Percentiles rank a stretch among this genome's conserved stretches.
phyloP scores from a whole-genome alignment of 2,797 vertebrate species.

The Gastrophryne carolinensis region DNA sequence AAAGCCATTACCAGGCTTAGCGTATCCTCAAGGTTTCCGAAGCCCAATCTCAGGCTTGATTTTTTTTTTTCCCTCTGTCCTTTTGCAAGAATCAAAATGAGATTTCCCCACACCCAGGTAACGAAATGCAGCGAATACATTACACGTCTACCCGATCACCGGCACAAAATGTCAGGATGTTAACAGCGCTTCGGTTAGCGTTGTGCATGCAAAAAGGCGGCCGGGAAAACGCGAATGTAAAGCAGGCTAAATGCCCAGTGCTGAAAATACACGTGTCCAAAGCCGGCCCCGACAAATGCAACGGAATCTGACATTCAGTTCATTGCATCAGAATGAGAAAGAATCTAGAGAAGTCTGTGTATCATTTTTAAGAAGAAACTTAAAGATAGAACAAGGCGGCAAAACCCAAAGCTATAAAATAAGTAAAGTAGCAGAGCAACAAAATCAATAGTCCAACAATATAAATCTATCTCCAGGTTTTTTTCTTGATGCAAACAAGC shows the following conservation, averaged over 20 bases:
- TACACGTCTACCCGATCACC: neutral
- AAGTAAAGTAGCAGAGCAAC: too few species aligned
- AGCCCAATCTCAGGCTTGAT: conserved; percentile 22
- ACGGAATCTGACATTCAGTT: too few species aligned
- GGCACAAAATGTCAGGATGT: conserved; percentile 9
- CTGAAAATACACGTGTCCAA: neutral
- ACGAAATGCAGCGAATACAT: conserved; percentile 23
- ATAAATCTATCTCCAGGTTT: too few species aligned
- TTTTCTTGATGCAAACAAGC: too few species aligned
- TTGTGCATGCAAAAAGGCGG: neutral
- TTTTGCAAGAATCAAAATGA: conserved; percentile 25
- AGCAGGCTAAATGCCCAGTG: neutral
- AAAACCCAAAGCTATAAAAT: too few species aligned
- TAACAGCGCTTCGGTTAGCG: neutral
- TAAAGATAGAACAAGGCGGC: too few species aligned
- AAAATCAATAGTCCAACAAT: too few species aligned
- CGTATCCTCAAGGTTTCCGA: neutral
- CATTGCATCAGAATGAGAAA: too few species aligned
- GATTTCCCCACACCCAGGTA: conserved; percentile 25
- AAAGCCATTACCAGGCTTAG: neutral
- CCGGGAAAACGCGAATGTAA: too few species aligned
- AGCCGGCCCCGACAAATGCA: neutral
- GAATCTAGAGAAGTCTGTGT: too few species aligned
- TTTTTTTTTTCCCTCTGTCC: too few species aligned
- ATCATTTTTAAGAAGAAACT: too few species aligned